Percentiles rank a stretch among this genome's conserved stretches.
Evolutionary conservation across 2,888 invertebrate species (phyloP).

Genomic region (Drosophila kokeensis): DNA sequence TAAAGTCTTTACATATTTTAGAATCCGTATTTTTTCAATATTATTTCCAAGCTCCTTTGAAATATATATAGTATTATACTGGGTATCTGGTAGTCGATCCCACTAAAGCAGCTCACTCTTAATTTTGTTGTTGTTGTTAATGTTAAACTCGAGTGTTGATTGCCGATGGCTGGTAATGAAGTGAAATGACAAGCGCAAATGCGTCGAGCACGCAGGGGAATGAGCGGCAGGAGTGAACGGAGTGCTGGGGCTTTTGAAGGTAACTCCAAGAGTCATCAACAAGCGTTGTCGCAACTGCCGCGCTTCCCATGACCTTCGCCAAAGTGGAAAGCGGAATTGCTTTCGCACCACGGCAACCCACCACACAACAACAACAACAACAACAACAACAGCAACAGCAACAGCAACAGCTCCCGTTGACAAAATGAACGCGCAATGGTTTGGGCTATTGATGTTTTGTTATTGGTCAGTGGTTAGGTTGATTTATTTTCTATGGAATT

Average conservation of each 20-base stretch:
- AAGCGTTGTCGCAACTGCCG: slow-evolving; percentile 61
- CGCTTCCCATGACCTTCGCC: slow-evolving; percentile 81
- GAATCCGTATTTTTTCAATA: neutral
- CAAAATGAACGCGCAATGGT: slow-evolving; percentile 20
- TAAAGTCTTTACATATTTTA: neutral
- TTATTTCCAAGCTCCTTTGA: neutral
- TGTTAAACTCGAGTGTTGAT: slow-evolving; percentile 59
- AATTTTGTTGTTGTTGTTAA: slow-evolving; percentile 38
- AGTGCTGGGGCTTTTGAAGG: slow-evolving; percentile 14
- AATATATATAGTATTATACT: neutral
- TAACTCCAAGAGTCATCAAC: slow-evolving; percentile 46
- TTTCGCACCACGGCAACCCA: slow-evolving; percentile 62
- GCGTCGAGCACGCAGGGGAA: slow-evolving; percentile 14
- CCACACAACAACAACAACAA: slow-evolving; percentile 17
- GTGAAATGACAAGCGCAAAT: slow-evolving; percentile 74
- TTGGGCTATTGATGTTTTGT: slow-evolving; percentile 47
- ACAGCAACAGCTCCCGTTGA: neutral
- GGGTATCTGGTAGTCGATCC: neutral
- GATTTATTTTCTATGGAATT: slow-evolving; percentile 70
- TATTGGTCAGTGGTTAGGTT: slow-evolving; percentile 64
- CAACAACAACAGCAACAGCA: neutral
- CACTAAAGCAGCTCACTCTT: neutral
- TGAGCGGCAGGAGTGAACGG: neutral
- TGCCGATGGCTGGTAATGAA: slow-evolving; percentile 64
- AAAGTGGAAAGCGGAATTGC: slow-evolving; percentile 66